Percentiles rank a stretch among this genome's conserved stretches.
Evolutionary conservation across 2,888 invertebrate species (phyloP).

Genomic region (Campaea margaritaria): DNA sequence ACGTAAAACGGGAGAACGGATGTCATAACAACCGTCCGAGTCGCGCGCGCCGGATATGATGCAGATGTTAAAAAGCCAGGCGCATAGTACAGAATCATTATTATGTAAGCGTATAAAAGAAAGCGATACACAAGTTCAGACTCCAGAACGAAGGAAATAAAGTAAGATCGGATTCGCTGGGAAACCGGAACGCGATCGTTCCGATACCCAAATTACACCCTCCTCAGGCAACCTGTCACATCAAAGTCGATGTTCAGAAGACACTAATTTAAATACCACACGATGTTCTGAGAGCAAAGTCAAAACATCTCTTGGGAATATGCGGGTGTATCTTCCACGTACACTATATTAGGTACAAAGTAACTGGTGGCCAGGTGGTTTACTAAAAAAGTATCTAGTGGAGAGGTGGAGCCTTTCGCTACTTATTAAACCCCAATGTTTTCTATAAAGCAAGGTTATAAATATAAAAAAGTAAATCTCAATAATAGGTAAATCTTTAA

Average conservation of each 20-base stretch:
- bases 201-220: constrained; percentile 61
- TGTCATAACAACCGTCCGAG: constrained; percentile 55
- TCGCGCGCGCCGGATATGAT: constrained; percentile 55
- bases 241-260: constrained; percentile 52
- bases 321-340: constrained; percentile 11
- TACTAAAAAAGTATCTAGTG: too few relatives aligned
- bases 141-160: constrained; percentile 57
- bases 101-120: constrained; percentile 20
- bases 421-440: too few relatives aligned
- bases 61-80: constrained; percentile 62
- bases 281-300: constrained; percentile 37
- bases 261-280: constrained; percentile 60
- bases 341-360: constrained; percentile 17
- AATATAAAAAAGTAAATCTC: too few relatives aligned
- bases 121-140: constrained; percentile 29
- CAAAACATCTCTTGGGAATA: constrained; percentile 34
- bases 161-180: constrained; percentile 55
- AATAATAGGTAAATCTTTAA: too few relatives aligned
- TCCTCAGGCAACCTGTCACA: constrained; percentile 60
- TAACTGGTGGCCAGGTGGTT: too few relatives aligned
- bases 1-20: constrained; percentile 65
- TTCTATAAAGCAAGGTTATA: too few relatives aligned
- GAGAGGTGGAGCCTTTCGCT: too few relatives aligned
- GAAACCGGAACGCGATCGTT: constrained; percentile 53
- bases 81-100: constrained; percentile 44